phyloP scores from a whole-genome alignment of 1,140 invertebrate genomes.

The Reticulitermes speratus region DNA sequence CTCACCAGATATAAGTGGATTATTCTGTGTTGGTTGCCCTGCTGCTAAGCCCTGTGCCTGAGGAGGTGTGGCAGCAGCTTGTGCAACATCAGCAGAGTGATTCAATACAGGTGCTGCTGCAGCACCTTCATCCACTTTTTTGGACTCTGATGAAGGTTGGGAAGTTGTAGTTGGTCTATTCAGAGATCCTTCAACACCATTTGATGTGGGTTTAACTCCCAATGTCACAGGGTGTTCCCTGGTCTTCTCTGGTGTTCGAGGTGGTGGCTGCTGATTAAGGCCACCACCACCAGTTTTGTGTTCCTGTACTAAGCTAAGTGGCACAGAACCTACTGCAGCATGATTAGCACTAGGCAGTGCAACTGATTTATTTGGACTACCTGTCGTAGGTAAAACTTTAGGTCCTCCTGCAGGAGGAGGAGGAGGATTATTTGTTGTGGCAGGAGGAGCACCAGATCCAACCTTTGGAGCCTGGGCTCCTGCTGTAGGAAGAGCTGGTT shows the following conservation, averaged over 20 bases:
- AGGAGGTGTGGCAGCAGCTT: background rate
- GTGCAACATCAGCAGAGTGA: constrained; percentile 1
- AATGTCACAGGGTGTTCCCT: background rate
- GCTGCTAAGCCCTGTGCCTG: background rate
- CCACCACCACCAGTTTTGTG: constrained; percentile 38
- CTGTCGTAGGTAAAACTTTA: background rate
- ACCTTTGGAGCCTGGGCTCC: constrained; percentile 31
- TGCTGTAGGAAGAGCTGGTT: constrained; percentile 31
- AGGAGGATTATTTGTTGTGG: constrained; percentile 14
- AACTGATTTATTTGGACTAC: background rate
- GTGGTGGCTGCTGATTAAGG: background rate
- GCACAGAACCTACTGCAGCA: constrained; percentile 33
- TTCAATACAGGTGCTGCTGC: background rate
- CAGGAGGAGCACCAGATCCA: constrained; percentile 25
- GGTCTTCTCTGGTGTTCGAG: constrained; percentile 8
- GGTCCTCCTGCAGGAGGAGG: constrained; percentile 1
- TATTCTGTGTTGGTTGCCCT: background rate
- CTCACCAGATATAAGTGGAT: constrained; percentile 1
- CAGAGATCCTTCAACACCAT: constrained; percentile 31
- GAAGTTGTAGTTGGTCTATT: background rate
- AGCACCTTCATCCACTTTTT: constrained; percentile 25
- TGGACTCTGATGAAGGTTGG: background rate
- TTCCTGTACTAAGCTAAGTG: constrained; percentile 50
- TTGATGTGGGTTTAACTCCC: constrained; percentile 29
- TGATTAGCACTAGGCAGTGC: constrained; percentile 27